These are phyloP conservation scores for Notolepis coatsorum DNA, from an alignment of 2,797 vertebrate genomes.

Conservation along the genomic window DNA sequence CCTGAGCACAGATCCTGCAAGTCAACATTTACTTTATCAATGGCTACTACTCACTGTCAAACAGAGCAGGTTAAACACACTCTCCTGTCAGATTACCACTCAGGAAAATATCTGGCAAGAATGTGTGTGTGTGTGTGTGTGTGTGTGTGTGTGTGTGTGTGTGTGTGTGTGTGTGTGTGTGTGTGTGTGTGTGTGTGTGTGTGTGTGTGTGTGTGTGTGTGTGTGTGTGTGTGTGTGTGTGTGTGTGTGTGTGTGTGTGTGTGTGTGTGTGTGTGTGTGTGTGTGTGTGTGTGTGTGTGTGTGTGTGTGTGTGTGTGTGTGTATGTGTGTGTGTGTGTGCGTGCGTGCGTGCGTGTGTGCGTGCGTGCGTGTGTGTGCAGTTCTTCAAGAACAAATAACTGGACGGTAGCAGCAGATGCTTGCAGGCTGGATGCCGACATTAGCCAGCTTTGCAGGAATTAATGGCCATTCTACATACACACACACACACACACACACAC, in stretches of 20 bases:
- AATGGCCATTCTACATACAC: slow-evolving; percentile 31
- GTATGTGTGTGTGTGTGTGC: slow-evolving; percentile 1
- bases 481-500: not conserved
- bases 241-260: not conserved
- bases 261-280: not conserved
- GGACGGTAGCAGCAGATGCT: slow-evolving; percentile 48
- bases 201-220: not conserved
- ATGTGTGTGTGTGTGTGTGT: not conserved
- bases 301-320: slow-evolving; percentile 10
- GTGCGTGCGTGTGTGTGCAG: not conserved
- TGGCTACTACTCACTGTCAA: too few relatives aligned
- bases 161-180: slow-evolving; percentile 5
- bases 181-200: not conserved
- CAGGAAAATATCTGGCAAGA: slow-evolving; percentile 48
- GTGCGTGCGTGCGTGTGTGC: not conserved
- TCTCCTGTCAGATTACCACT: too few relatives aligned
- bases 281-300: not conserved
- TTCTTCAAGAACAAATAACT: slow-evolving; percentile 30
- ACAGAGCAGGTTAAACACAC: too few relatives aligned
- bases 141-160: not conserved
- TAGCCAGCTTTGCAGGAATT: slow-evolving; percentile 48
- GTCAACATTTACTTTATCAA: slow-evolving; percentile 5
- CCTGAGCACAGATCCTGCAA: not conserved
- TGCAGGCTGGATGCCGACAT: slow-evolving; percentile 41
- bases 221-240: slow-evolving; percentile 14